A percentile compares a stretch with the other conserved stretches of the same genome.
Evolutionary conservation across 2,888 invertebrate genomes (phyloP).

Genomic region (Orthosia gracilis): DNA sequence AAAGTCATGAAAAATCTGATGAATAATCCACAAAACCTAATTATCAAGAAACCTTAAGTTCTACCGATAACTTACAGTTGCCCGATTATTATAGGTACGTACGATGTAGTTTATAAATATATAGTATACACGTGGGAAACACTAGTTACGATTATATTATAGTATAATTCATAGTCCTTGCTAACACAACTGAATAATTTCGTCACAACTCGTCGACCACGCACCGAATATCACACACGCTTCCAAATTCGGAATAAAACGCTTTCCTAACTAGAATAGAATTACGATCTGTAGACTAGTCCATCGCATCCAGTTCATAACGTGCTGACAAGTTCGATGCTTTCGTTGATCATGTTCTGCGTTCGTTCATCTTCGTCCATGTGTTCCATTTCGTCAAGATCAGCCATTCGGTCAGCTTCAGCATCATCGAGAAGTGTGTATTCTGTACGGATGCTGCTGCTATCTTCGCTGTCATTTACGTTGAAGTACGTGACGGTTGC

Average conservation of each 20-base stretch:
- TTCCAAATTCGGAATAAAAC: slow-evolving; percentile 50
- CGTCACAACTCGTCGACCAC: slow-evolving; percentile 58
- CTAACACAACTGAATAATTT: slow-evolving; percentile 34
- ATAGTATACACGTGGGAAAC: slow-evolving; percentile 21
- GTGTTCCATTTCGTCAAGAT: slow-evolving; percentile 70
- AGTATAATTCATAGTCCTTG: slow-evolving; percentile 31
- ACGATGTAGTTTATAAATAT: slow-evolving; percentile 22
- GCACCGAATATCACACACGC: slow-evolving; percentile 66
- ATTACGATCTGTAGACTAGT: slow-evolving; percentile 11
- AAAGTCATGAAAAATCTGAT: background rate
- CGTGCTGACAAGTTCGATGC: slow-evolving; percentile 85
- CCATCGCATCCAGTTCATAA: slow-evolving; percentile 77
- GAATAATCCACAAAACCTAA: background rate
- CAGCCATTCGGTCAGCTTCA: slow-evolving; percentile 71
- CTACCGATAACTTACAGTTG: slow-evolving; percentile 45
- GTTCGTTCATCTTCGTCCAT: slow-evolving; percentile 80
- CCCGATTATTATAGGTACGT: slow-evolving; percentile 28
- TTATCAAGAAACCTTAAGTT: slow-evolving; percentile 24
- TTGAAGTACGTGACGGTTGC: slow-evolving; percentile 88
- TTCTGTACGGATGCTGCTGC: slow-evolving; percentile 87
- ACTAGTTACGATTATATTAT: slow-evolving; percentile 25
- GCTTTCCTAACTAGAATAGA: slow-evolving; percentile 18
- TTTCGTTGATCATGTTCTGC: slow-evolving; percentile 88
- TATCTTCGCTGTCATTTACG: slow-evolving; percentile 87
- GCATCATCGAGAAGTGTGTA: slow-evolving; percentile 86